Base-by-base conservation (phyloP, 2,113 vertebrate genomes). In the Holacanthus passer region DNA sequence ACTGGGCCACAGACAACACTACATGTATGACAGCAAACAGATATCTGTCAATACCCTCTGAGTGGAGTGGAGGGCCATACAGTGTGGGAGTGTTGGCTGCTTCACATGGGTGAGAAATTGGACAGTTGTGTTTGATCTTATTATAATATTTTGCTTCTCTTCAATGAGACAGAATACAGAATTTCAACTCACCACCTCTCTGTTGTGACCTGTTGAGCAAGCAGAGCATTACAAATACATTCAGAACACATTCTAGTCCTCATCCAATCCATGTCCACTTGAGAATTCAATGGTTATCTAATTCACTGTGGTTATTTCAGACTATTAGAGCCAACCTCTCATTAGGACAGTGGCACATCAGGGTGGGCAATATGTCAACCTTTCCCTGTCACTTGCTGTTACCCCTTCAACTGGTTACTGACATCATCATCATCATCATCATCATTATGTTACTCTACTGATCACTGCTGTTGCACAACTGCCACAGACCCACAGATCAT, bases 351-450 rank as follows among this genome's bases (percentile, higher is more conserved):
- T 17, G 35, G 47, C 45, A 43, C 9, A 13, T 53, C 24, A 32
- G 29, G 20, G 32, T 31, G 27, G n/a, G 29, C 7, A 9, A 55
- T 7, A 19, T 32, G 67, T 39, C 7, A 47, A 13, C 27, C 35
- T 47, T 69, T 78, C 31, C 52, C 31, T 45, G 62, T 78, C 69
- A n/a, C 58, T 31, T 8, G 43, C 45, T 45, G 60, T 52, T 56
- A 80, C 14, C 65, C 12, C 22, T 52, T 76, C 22, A 45, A 24
- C 27, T 53, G 41, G 11, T 78, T 60, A 60, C 27, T 62, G 53
- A 73, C 37, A 67, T 8, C 29, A 58, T 56, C 43, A 39, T 53
- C 60, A 78, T 78, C 37, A 67, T 8, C 29, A 58, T 56, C 43
- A 39, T 53, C 60, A 78, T 78, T 37, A 29, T 62, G 27, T 27